Evolutionary conservation across 2,113 vertebrate genomes (phyloP).

Genomic region (Channa maculata): DNA sequence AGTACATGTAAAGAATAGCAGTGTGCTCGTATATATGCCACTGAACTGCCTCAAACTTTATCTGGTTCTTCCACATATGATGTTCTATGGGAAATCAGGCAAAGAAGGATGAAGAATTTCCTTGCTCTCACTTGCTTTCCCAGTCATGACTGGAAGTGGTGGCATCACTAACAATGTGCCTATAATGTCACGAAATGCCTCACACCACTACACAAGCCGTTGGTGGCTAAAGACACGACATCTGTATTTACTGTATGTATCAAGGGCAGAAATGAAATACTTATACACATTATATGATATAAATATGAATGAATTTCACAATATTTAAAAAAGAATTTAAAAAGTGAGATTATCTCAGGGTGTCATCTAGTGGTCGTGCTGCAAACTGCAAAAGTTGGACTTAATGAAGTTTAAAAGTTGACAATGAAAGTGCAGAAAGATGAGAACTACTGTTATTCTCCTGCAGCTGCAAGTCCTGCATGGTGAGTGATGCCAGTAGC

Average conservation of each 20-base stretch:
- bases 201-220: neutral
- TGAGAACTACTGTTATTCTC: no score
- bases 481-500: neutral
- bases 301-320: constrained; percentile 11
- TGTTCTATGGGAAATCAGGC: neutral
- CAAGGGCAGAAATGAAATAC: neutral
- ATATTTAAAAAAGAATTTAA: constrained; percentile 38
- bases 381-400: constrained; percentile 85
- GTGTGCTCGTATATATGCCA: no score
- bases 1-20: no score
- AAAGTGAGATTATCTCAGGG: constrained; percentile 90
- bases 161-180: neutral
- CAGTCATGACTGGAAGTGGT: neutral
- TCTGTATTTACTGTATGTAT: no score
- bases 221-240: no score
- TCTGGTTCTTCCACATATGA: no score
- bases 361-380: constrained; percentile 96
- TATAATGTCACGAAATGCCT: neutral
- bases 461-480: neutral
- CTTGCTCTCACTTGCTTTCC: neutral
- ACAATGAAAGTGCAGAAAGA: neutral
- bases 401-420: constrained; percentile 9
- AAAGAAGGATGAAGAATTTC: neutral
- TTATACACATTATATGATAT: neutral
- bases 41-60: no score